A percentile compares a stretch with the other conserved stretches of the same genome.
These are phyloP conservation scores for Cylindroiulus punctatus DNA, from an alignment of 2,888 invertebrate species.

Conservation along the genomic window DNA sequence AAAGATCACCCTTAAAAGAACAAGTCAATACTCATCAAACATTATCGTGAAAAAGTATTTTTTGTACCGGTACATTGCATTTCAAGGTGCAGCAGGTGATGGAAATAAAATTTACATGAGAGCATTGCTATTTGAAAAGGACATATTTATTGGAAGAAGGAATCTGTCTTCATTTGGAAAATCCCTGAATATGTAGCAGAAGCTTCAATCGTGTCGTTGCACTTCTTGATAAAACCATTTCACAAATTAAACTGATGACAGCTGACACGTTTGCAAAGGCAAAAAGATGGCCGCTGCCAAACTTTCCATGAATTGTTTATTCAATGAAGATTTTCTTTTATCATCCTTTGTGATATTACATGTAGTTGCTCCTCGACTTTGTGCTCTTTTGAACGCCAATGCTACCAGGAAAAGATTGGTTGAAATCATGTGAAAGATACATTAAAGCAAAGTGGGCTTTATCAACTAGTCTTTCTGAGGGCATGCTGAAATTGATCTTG, in stretches of 20 bases:
- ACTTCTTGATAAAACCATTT: conserved; percentile 14
- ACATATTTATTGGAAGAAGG: conserved; percentile 35
- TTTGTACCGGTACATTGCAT: conserved; percentile 9
- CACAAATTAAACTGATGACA: conserved; percentile 37
- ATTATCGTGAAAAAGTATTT: background rate
- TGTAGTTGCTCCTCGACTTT: background rate
- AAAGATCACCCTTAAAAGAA: conserved; percentile 12
- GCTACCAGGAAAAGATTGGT: background rate
- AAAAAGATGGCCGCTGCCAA: conserved; percentile 2
- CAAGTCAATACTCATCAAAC: conserved; percentile 18
- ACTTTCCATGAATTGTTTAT: conserved; percentile 30
- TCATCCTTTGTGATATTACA: conserved; percentile 24
- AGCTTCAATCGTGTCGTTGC: background rate
- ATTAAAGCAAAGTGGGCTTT: background rate
- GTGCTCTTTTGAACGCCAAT: background rate
- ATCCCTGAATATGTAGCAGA: conserved; percentile 43
- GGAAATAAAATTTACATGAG: conserved; percentile 31
- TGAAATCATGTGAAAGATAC: background rate
- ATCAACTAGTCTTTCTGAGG: no score
- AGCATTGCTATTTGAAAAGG: conserved; percentile 26
- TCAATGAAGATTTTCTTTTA: background rate
- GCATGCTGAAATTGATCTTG: no score
- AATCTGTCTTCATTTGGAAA: conserved; percentile 27
- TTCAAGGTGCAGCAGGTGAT: conserved; percentile 6
- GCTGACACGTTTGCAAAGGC: conserved; percentile 43